These are phyloP conservation scores for Drosophila saltans DNA, from an alignment of 1,140 invertebrate genomes.

Conservation along the genomic window DNA sequence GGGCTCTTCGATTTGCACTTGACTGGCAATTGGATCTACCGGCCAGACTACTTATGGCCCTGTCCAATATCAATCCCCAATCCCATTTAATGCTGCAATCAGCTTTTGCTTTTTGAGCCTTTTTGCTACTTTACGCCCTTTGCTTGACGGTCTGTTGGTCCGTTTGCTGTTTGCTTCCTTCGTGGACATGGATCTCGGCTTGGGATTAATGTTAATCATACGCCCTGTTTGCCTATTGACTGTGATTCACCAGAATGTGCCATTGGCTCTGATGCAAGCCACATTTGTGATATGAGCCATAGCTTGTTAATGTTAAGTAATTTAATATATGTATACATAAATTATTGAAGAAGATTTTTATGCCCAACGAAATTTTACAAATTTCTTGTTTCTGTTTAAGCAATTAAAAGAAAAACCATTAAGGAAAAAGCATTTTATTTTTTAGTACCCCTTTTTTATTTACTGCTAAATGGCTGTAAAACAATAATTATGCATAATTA, in stretches of 20 bases:
- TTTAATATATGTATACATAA: conserved; percentile 18
- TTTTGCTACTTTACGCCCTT: conserved; percentile 44
- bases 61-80: conserved; percentile 30
- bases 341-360: conserved; percentile 6
- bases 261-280: conserved; percentile 39
- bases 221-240: conserved; percentile 42
- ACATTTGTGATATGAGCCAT: background rate
- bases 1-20: conserved; percentile 61
- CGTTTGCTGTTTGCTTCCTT: background rate
- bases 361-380: background rate
- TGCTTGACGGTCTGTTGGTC: conserved; percentile 27
- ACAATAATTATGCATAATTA: background rate
- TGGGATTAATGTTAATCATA: conserved; percentile 73
- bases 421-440: too few species aligned
- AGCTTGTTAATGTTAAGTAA: too few species aligned
- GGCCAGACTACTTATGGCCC: conserved; percentile 19
- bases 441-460: too few species aligned
- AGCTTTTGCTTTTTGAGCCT: conserved; percentile 69
- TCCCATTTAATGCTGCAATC: conserved; percentile 78
- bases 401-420: background rate
- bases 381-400: background rate
- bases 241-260: background rate
- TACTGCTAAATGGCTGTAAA: conserved; percentile 62
- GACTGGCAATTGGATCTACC: conserved; percentile 28
- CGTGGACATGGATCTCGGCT: conserved; percentile 17